Percentiles rank a stretch among this genome's conserved stretches.
phyloP scores from a whole-genome alignment of 1,140 invertebrate species.

The Drosophila asahinai region DNA sequence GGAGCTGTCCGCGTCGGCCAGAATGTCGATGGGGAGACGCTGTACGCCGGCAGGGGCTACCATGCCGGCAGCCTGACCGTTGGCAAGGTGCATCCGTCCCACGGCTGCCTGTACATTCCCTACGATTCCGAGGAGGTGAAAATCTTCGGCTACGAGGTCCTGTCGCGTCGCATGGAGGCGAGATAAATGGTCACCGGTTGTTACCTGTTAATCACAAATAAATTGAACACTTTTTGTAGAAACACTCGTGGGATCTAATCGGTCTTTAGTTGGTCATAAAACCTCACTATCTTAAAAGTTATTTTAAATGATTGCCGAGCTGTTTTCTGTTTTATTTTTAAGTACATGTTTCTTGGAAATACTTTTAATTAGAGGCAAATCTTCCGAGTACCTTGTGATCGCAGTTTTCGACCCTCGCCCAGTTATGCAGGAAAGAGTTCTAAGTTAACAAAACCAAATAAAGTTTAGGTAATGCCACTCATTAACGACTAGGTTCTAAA shows the following conservation, averaged over 20 bases:
- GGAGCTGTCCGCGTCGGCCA: conserved; percentile 87
- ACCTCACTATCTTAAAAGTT: conserved; percentile 17
- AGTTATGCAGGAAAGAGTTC: conserved; percentile 65
- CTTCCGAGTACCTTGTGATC: conserved; percentile 22
- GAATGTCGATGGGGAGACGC: conserved; percentile 87
- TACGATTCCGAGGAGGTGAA: conserved; percentile 88
- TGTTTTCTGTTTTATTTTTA: conserved; percentile 6
- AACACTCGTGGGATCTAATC: conserved; percentile 14
- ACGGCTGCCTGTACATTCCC: conserved; percentile 90
- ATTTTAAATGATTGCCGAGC: conserved; percentile 10
- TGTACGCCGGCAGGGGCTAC: conserved; percentile 88
- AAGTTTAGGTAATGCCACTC: conserved; percentile 20
- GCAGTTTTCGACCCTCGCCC: conserved; percentile 50
- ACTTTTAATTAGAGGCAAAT: not conserved
- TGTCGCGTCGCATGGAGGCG: conserved; percentile 52
- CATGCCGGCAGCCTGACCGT: conserved; percentile 89
- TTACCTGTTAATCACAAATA: conserved; percentile 31
- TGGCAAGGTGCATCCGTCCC: conserved; percentile 91
- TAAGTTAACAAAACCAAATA: conserved; percentile 70
- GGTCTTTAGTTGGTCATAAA: conserved; percentile 12
- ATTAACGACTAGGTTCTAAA: conserved; percentile 56
- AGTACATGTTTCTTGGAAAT: not conserved
- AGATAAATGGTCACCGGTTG: conserved; percentile 37
- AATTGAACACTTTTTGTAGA: conserved; percentile 48
- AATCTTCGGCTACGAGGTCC: conserved; percentile 73